Evolutionary conservation across 2,797 vertebrate genomes (phyloP).

Genomic region (Uromys caudimaculatus): DNA sequence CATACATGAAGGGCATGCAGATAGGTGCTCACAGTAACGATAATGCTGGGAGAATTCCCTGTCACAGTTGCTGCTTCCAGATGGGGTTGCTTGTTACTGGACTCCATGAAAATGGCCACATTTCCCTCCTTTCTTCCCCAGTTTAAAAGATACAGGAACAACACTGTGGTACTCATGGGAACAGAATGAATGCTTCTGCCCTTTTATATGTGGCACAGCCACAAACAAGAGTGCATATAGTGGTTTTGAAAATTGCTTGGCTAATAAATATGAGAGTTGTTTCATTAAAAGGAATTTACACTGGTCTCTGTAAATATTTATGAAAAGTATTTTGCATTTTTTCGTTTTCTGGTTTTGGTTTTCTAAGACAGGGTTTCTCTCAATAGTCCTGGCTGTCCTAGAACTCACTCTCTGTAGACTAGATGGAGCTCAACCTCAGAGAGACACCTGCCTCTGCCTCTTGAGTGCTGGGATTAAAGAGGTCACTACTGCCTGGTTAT

Average conservation of each 20-base stretch:
- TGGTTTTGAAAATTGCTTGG: conserved; percentile 22
- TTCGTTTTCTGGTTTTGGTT: not conserved
- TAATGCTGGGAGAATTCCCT: not conserved
- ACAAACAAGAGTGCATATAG: not conserved
- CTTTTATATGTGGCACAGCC: not conserved
- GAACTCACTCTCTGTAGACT: not conserved
- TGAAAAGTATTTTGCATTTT: not conserved
- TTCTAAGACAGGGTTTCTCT: not conserved
- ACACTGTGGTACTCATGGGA: not conserved
- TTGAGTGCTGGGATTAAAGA: not conserved
- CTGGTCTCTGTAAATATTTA: not conserved
- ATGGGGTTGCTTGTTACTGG: not conserved
- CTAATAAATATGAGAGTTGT: conserved; percentile 9
- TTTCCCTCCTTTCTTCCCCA: not conserved
- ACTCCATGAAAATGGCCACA: not conserved
- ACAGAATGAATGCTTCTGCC: not conserved
- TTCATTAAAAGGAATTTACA: conserved; percentile 49
- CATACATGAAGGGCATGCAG: conserved; percentile 58
- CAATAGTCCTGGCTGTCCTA: not conserved
- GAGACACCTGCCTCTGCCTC: not conserved
- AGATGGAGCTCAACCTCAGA: not conserved
- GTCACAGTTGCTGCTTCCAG: not conserved
- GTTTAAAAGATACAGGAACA: not conserved
- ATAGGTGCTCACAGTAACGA: not conserved
- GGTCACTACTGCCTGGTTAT: not conserved